A percentile compares a stretch with the other conserved stretches of the same genome.
Conservation (phyloP, 2,797 vertebrate species). For the Crocidura indochinensis region DNA sequence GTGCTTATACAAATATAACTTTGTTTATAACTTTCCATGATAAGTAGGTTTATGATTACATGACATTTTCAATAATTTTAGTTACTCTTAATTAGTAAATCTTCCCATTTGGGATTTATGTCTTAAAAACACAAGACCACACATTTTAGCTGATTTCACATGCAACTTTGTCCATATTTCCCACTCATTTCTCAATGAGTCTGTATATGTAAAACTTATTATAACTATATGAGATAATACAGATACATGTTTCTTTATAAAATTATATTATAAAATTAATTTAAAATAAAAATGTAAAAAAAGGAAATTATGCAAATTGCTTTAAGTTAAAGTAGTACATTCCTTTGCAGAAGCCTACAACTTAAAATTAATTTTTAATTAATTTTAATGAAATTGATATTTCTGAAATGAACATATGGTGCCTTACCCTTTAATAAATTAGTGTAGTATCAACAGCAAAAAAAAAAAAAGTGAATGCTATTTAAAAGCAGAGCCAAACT, state of each 20-base stretch:
- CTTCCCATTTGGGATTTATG: neutral
- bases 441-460: conserved; percentile 72
- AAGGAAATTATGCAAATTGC: conserved; percentile 48
- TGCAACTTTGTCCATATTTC: neutral
- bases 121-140: neutral
- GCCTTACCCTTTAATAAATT: conserved; percentile 77
- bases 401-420: conserved; percentile 77
- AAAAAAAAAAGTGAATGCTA: neutral
- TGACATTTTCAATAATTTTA: neutral
- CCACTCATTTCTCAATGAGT: neutral
- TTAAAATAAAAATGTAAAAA: conserved; percentile 58
- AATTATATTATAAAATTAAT: neutral
- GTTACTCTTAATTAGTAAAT: neutral
- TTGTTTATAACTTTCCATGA: neutral
- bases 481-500: conserved; percentile 59
- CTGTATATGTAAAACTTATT: neutral
- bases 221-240: neutral
- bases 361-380: conserved; percentile 75
- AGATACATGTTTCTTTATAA: too few species aligned
- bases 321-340: conserved; percentile 52
- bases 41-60: neutral
- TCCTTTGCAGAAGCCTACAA: conserved; percentile 44
- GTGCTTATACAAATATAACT: neutral
- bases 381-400: conserved; percentile 64
- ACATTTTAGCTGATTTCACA: neutral